Evolutionary conservation across 2,113 vertebrate genomes (phyloP), one percentile per base, ranked within the genome.

Genomic region (Ciconia maguari): DNA sequence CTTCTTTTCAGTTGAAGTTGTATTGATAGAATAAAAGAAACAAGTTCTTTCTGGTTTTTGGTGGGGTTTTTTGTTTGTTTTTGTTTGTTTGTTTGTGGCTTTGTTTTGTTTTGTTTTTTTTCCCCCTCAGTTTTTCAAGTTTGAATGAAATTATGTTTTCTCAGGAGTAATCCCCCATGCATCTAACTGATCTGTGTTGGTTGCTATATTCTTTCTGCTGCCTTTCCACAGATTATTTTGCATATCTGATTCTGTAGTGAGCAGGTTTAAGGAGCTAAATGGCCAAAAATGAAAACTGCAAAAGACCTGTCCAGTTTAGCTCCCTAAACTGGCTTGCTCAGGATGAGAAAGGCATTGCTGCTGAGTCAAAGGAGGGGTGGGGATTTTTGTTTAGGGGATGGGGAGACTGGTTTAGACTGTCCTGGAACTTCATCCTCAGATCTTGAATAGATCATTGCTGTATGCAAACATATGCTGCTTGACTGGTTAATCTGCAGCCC

Each of bases 401-500:
- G 74, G 46, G 70, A 94, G 87, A 58, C 90, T 57, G 74, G 66
- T 94, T 96, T 87, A 96, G 78, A 91, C 58, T 69, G 82, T 85
- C 70, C 77, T 94, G 92, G 82, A 90, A 76, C 75, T 83, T 96
- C 82, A 54, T 87, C 74, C 78, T 76, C 78, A 94, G 69, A 75
- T 77, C 77, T 55, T 60, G 61, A 82, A 52, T 71, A 89, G 81
- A 66, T 87, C 24, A 6, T 13, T 89, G 91, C 78, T 94, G 9
- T 85, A 85, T 96, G 96, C 86, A 95, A 82, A 94, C 83, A 49
- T 61, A 81, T 16, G 94, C 87, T 94, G 93, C 91, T 66, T 87
- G 61, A 95, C 94, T 85, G 91, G 95, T 95, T 95, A 76, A 92
- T 93, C 80, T 82, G 65, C 86, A 96, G 77, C 70, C 85, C 83